phyloP scores from a whole-genome alignment of 2,888 invertebrate species.

The Andrena fulva region DNA sequence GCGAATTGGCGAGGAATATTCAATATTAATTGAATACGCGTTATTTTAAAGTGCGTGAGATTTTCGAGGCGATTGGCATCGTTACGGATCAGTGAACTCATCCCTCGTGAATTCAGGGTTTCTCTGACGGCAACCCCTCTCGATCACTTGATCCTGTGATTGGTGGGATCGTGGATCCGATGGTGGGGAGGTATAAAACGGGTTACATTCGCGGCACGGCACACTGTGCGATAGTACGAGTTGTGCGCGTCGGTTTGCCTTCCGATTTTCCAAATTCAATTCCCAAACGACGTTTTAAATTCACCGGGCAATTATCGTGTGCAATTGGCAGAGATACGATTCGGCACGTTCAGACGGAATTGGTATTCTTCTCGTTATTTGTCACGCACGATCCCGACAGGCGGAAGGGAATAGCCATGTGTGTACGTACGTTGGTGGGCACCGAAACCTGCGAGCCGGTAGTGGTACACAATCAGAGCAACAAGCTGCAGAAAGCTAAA shows the following conservation, averaged over 20 bases:
- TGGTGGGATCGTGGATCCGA: constrained; percentile 19
- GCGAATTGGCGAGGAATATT: no score
- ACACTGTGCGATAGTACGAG: constrained; percentile 59
- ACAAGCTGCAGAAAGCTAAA: constrained; percentile 74
- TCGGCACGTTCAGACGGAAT: neutral
- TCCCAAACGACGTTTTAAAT: constrained; percentile 20
- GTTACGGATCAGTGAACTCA: constrained; percentile 35
- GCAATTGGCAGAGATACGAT: constrained; percentile 18
- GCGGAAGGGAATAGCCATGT: constrained; percentile 66
- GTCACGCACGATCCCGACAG: neutral
- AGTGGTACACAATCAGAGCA: constrained; percentile 36
- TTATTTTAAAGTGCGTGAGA: neutral
- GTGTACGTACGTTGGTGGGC: constrained; percentile 74
- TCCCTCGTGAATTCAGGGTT: constrained; percentile 40
- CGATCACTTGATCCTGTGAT: constrained; percentile 28
- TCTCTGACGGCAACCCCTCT: constrained; percentile 39
- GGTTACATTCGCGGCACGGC: constrained; percentile 51
- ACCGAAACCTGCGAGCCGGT: constrained; percentile 60
- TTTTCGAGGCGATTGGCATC: neutral
- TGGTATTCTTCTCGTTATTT: neutral
- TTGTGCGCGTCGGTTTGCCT: constrained; percentile 1
- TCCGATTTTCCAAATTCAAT: constrained; percentile 39
- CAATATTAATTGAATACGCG: neutral
- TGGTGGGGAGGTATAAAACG: constrained; percentile 61
- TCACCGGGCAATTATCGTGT: neutral